Evolutionary conservation across 2,797 vertebrate species (phyloP), one percentile per base, ranked within the genome.

Genomic region (Darevskia mixta): DNA sequence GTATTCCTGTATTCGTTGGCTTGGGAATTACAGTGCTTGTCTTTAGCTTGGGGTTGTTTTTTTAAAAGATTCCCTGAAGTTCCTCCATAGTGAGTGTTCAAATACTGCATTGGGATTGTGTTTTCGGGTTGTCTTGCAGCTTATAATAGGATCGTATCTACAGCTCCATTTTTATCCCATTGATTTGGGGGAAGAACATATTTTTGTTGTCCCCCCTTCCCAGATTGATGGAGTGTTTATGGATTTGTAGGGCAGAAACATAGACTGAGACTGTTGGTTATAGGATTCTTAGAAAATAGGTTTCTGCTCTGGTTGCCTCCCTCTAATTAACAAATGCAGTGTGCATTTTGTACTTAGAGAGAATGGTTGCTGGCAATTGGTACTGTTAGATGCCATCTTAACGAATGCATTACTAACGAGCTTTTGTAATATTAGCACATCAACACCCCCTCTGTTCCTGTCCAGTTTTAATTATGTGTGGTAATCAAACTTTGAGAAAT

Each of bases 341-440:
- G 6, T 77, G 25, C 0, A 10, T 88, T 9, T 91, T 87, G 83
- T 89, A 0, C 23, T 45, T 85, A 18, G 49, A 87, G 82, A 67
- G 83, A 90, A 91, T 86, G 87, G 88, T 87, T 86, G 29, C 80
- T 92, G 72, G 89, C 86, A n/a, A 91, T 88, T 91, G 87, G 83
- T 87, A 82, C 15, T 83, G 38, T 69, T 87, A 90, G 67, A 90
- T 92, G 61, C 72, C 88, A 29, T 64, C 18, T 85, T 71, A 77
- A 86, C 90, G 91, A 90, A 0, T 0, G 81, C 92, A 83, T 88
- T 55, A 45, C 82, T 93, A 83, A 75, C 82, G 72, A 69, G 35
- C 83, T 86, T 94, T 78, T 25, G 87, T 86, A 78, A 64, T 91
- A 86, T 85, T 91, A 85, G 41, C 80, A 85, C 81, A 90, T 83